Percentiles rank a stretch among this genome's conserved stretches.
phyloP scores from a whole-genome alignment of 2,113 vertebrate species.

The Chauna torquata region DNA sequence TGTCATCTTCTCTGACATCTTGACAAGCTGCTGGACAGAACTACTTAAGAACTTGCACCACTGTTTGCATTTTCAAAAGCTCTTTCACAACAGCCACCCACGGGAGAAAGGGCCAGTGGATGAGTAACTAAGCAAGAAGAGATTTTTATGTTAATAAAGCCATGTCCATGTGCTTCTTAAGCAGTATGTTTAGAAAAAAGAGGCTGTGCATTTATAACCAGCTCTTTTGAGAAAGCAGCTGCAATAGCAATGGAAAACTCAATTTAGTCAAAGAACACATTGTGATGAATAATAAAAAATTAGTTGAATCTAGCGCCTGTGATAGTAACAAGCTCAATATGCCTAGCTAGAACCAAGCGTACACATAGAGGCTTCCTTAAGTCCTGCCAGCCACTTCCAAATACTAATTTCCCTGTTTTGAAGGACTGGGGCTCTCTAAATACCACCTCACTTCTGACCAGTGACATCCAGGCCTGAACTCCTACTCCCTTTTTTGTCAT shows the following conservation, averaged over 20 bases:
- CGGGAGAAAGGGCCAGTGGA: background rate
- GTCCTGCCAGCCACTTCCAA: background rate
- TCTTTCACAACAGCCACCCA: conserved; percentile 30
- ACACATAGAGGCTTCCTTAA: background rate
- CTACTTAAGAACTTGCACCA: conserved; percentile 3
- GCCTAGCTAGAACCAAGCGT: background rate
- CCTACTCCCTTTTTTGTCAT: background rate
- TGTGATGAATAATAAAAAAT: conserved; percentile 41
- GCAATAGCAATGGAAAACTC: conserved; percentile 22
- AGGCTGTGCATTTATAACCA: background rate
- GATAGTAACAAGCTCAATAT: background rate
- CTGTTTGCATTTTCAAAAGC: conserved; percentile 8
- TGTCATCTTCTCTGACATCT: conserved; percentile 5
- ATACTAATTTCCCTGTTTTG: background rate
- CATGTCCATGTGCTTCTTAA: background rate
- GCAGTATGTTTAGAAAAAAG: background rate
- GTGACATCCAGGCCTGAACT: background rate
- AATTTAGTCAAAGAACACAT: background rate
- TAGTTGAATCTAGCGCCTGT: background rate
- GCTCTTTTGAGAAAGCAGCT: conserved; percentile 49
- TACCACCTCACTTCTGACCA: background rate
- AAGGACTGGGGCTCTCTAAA: background rate
- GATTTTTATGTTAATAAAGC: conserved; percentile 13
- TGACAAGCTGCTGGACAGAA: conserved; percentile 22
- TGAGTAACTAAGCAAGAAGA: conserved; percentile 1